A percentile compares a stretch with the other conserved stretches of the same genome.
Conservation (phyloP, 2,797 vertebrate species). For the Sebastes hubbsi region DNA sequence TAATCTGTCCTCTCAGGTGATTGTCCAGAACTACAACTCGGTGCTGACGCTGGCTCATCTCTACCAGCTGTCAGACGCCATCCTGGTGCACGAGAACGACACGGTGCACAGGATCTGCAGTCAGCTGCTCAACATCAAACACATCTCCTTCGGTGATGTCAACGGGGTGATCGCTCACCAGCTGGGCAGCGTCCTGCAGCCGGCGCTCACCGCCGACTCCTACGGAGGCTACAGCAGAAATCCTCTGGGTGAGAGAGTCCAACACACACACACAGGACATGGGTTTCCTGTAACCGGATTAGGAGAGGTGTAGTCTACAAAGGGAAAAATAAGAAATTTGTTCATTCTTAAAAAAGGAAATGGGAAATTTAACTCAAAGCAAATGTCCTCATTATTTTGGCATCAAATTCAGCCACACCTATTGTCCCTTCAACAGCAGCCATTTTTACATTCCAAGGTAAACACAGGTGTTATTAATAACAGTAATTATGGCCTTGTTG, state of each 20-base stretch:
- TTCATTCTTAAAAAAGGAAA: neutral
- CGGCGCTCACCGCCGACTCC: constrained; percentile 77
- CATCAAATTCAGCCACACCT: neutral
- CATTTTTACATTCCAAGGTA: no score
- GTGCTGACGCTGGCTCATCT: constrained; percentile 92
- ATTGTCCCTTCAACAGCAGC: no score
- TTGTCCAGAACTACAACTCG: constrained; percentile 98
- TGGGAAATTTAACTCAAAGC: neutral
- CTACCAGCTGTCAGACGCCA: constrained; percentile 91
- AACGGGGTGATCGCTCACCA: constrained; percentile 95
- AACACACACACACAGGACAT: neutral
- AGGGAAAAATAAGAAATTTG: neutral
- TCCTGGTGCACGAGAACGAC: constrained; percentile 96
- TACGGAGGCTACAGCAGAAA: constrained; percentile 84
- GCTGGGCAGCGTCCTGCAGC: constrained; percentile 92
- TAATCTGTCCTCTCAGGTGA: constrained; percentile 84
- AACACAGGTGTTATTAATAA: no score
- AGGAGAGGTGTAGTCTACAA: neutral
- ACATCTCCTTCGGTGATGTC: constrained; percentile 91
- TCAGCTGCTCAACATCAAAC: constrained; percentile 91
- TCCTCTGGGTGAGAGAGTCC: constrained; percentile 85
- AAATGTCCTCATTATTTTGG: neutral
- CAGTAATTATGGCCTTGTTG: no score
- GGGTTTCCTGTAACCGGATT: neutral
- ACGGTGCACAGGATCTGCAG: constrained; percentile 91